Conservation (phyloP, 2,797 vertebrate genomes). For the Crocidura indochinensis region DNA sequence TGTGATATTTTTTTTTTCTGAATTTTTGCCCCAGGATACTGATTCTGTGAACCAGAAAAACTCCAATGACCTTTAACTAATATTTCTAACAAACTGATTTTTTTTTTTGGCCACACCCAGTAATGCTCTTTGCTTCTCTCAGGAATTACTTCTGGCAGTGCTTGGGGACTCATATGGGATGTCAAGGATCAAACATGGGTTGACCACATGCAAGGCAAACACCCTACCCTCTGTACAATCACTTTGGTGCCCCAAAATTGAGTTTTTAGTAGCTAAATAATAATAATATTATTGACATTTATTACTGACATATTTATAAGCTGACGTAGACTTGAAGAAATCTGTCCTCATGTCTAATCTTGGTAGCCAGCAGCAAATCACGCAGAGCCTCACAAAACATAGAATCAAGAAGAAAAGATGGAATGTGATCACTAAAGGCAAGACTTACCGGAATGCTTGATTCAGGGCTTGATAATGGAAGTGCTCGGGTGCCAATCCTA, state of each 20-base stretch:
- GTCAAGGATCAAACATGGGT: too few species aligned
- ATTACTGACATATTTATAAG: not conserved
- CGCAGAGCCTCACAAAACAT: not conserved
- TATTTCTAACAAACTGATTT: conserved; percentile 35
- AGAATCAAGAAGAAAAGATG: conserved; percentile 23
- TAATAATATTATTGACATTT: conserved; percentile 49
- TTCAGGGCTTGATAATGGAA: conserved; percentile 97
- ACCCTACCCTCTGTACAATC: too few species aligned
- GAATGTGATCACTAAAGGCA: not conserved
- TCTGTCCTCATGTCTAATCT: not conserved
- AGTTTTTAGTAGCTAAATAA: conserved; percentile 1
- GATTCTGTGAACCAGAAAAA: conserved; percentile 51
- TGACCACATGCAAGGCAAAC: too few species aligned
- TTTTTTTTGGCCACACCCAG: not conserved
- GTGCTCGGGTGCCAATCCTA: conserved; percentile 96
- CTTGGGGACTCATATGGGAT: too few species aligned
- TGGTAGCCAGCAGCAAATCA: conserved; percentile 48
- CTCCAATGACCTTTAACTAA: not conserved
- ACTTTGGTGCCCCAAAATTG: too few species aligned
- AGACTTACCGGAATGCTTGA: conserved; percentile 95
- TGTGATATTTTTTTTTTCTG: conserved; percentile 73
- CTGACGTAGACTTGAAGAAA: conserved; percentile 15
- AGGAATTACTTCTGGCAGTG: too few species aligned
- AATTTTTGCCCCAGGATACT: conserved; percentile 56
- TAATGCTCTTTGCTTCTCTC: too few species aligned